These are phyloP conservation scores for Rhincodon typus DNA, from an alignment of 2,797 vertebrate genomes.

Conservation along the genomic window DNA sequence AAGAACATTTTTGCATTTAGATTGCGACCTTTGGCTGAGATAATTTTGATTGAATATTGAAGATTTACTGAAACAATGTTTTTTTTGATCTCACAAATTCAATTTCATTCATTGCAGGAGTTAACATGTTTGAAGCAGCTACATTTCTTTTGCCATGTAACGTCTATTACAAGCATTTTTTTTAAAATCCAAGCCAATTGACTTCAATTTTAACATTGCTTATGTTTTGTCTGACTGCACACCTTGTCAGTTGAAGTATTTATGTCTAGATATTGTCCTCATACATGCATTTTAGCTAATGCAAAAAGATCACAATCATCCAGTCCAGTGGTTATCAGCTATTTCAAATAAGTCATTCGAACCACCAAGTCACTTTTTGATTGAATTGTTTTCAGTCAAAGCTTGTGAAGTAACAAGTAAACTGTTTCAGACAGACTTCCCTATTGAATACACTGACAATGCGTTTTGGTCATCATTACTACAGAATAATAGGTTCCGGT, in stretches of 20 bases:
- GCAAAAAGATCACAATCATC: background rate
- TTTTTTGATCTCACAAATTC: background rate
- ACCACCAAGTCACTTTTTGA: background rate
- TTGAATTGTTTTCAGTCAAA: background rate
- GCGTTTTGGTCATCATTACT: background rate
- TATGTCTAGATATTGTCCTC: background rate
- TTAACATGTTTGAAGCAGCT: background rate
- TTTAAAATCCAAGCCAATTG: background rate
- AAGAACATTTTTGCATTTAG: background rate
- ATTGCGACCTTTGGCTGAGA: background rate
- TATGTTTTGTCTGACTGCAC: background rate
- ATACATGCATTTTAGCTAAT: background rate
- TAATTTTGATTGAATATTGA: too few species aligned
- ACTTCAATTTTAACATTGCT: background rate
- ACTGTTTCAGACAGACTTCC: background rate
- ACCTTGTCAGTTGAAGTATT: background rate
- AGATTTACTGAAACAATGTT: background rate
- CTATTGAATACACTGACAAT: background rate
- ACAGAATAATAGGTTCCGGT: background rate
- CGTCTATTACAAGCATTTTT: background rate
- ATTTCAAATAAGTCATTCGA: background rate
- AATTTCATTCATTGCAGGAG: background rate
- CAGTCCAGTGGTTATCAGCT: background rate
- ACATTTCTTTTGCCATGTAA: background rate
- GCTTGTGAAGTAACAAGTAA: background rate